phyloP scores from a whole-genome alignment of 2,113 vertebrate species.

The Percopsis transmontana region DNA sequence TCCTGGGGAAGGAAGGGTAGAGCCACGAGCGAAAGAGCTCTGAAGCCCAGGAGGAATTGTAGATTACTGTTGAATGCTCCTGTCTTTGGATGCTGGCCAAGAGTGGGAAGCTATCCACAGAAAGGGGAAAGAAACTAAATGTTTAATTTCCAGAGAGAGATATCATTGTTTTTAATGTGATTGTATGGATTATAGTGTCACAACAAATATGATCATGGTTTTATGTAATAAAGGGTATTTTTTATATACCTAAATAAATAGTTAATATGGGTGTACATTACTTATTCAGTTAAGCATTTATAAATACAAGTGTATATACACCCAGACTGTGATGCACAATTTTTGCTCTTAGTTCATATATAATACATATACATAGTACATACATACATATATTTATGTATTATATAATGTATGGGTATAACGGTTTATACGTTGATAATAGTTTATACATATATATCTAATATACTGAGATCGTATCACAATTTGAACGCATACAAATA shows the following conservation, averaged over 20 bases:
- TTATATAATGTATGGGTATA: too few species aligned
- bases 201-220: background rate
- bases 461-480: too few species aligned
- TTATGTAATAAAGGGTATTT: background rate
- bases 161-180: background rate
- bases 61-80: slow-evolving; percentile 18
- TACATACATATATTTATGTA: too few species aligned
- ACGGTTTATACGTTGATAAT: too few species aligned
- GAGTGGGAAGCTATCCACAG: slow-evolving; percentile 9
- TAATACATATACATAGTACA: too few species aligned
- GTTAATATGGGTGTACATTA: too few species aligned
- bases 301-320: background rate
- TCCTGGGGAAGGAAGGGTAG: slow-evolving; percentile 27
- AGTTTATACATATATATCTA: too few species aligned
- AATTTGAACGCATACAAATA: background rate
- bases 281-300: too few species aligned
- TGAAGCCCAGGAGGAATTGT: slow-evolving; percentile 18
- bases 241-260: too few species aligned
- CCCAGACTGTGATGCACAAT: background rate
- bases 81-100: slow-evolving; percentile 19
- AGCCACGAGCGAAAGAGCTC: slow-evolving; percentile 28
- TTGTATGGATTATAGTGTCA: background rate
- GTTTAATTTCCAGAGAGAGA: background rate
- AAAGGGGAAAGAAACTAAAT: slow-evolving; percentile 10
- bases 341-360: background rate